Percentiles rank a stretch among this genome's conserved stretches.
Evolutionary conservation across 2,797 vertebrate genomes (phyloP).

Genomic region (Hydrophis major): DNA sequence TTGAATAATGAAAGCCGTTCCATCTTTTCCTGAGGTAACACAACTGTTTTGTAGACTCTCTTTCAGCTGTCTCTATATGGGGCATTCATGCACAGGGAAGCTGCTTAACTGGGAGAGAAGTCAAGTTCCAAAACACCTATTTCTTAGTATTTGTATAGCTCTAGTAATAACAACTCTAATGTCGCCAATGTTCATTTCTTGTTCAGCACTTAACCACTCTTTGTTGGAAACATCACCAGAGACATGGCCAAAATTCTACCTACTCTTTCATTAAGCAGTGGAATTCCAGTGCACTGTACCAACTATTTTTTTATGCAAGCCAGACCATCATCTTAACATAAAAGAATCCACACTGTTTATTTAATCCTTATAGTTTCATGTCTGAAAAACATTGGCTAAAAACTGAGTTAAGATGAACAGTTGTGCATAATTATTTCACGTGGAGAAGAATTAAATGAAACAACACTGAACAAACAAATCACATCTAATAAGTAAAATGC

Average conservation of each 20-base stretch:
- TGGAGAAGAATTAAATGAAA: not conserved
- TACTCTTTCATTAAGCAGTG: constrained; percentile 54
- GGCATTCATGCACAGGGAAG: not conserved
- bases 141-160: not conserved
- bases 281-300: constrained; percentile 16
- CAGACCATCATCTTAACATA: constrained; percentile 50
- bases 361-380: constrained; percentile 46
- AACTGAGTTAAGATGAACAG: constrained; percentile 45
- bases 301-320: constrained; percentile 47
- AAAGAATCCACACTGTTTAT: constrained; percentile 48
- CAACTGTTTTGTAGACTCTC: not conserved
- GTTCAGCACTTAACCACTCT: constrained; percentile 40
- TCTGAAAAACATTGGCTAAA: constrained; percentile 45
- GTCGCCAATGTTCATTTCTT: constrained; percentile 38
- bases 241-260: constrained; percentile 51
- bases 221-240: constrained; percentile 50
- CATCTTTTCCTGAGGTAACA: not conserved
- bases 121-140: not conserved
- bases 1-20: not conserved
- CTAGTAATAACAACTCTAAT: constrained; percentile 31
- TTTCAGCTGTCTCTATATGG: not conserved
- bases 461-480: constrained; percentile 6
- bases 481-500: constrained; percentile 35
- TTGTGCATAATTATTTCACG: constrained; percentile 23
- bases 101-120: not conserved